Conservation (phyloP, 2,113 vertebrate genomes). For the Crocuta crocuta region DNA sequence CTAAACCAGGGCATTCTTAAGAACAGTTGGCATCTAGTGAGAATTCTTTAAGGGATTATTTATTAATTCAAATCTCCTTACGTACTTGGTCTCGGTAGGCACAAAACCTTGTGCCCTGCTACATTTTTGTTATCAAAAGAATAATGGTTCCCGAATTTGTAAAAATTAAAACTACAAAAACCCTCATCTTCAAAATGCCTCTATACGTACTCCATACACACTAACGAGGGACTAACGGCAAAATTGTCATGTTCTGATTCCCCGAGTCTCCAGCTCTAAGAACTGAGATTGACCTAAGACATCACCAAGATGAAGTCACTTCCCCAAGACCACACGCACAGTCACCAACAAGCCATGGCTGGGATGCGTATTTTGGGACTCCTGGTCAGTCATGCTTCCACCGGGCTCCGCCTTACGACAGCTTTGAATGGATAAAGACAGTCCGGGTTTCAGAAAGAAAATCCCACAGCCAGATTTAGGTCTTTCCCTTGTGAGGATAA, state of each 20-base stretch:
- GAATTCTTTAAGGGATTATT: conserved; percentile 72
- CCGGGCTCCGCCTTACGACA: neutral
- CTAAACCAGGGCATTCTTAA: conserved; percentile 51
- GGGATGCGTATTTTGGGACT: neutral
- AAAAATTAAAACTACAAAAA: conserved; percentile 38
- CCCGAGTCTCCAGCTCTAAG: neutral
- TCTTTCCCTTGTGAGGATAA: neutral
- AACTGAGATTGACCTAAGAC: neutral
- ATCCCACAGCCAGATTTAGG: neutral
- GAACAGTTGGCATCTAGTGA: conserved; percentile 50
- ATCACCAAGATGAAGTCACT: neutral
- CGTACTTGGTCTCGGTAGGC: conserved; percentile 38
- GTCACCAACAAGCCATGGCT: neutral
- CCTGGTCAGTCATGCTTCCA: neutral
- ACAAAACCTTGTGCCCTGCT: conserved; percentile 18
- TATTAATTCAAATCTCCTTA: conserved; percentile 54
- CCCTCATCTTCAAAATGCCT: neutral
- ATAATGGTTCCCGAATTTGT: neutral
- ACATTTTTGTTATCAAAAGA: conserved; percentile 59
- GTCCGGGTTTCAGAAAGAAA: conserved; percentile 36
- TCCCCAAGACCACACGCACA: neutral
- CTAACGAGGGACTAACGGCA: neutral
- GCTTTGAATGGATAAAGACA: conserved; percentile 34
- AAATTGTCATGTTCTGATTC: neutral
- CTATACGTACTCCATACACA: neutral